Conservation (phyloP, 2,797 vertebrate species). For the Falco naumanni region DNA sequence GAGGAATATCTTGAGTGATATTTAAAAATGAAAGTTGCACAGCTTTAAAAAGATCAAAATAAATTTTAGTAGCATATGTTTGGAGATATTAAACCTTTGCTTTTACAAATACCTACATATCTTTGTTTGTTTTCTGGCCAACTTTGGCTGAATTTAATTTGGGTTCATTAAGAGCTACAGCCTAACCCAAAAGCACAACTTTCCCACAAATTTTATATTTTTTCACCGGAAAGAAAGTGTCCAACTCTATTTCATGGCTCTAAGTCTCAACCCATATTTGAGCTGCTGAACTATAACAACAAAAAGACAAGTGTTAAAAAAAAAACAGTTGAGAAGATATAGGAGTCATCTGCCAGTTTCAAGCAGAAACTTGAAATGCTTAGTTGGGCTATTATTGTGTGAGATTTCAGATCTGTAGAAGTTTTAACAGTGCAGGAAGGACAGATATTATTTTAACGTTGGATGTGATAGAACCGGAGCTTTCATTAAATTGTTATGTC, state of each 20-base stretch:
- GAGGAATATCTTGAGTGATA: neutral
- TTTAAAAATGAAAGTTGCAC: neutral
- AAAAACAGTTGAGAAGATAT: neutral
- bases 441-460: neutral
- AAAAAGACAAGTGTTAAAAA: neutral
- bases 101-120: neutral
- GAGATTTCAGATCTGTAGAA: neutral
- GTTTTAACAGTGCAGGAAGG: neutral
- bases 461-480: neutral
- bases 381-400: neutral
- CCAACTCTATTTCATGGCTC: neutral
- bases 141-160: neutral
- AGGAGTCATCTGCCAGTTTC: neutral
- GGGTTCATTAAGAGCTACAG: neutral
- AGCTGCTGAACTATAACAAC: neutral
- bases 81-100: neutral
- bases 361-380: neutral
- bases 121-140: neutral
- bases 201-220: neutral
- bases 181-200: neutral
- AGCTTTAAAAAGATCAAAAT: neutral
- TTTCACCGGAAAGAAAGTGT: neutral
- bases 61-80: neutral
- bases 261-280: neutral
- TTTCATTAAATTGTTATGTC: neutral